Base-by-base conservation (phyloP, 2,797 vertebrate genomes). In the Parauchenoglanis ngamensis region DNA sequence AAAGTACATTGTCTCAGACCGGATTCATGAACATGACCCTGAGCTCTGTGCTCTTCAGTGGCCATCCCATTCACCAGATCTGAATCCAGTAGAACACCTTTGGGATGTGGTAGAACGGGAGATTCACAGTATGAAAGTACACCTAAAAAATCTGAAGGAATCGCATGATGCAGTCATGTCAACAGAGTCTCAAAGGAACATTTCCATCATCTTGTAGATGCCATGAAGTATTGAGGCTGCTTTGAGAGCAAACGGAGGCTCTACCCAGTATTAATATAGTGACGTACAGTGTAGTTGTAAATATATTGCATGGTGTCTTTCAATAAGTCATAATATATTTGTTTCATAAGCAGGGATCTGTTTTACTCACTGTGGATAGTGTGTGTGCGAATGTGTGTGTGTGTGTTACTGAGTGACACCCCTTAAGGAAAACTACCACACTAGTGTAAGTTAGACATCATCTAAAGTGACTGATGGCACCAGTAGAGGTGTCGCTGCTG, bases 381-480 rank as follows among this genome's bases (percentile, higher is more conserved):
- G 23, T 23, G 23, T 61, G 7, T 61, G 21, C 10, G 7, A 11
- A 8, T n/a, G 61, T n/a, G 7, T n/a, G 59, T 25, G 46, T 15
- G 12, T 56, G 52, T 17, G 6, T 54, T 7, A 31, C 8, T 56
- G 75, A 77, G 19, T 13, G 56, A 80, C 5, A 59, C 56, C 10
- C 12, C 28, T 59, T 40, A 59, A 11, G 28, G n/a, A 57, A 78
- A 78, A 61, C 40, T 25, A 59, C 15, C 76, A 57, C 6, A 7
- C 15, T 56, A 4, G n/a, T 77, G 54, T 25, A 23, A 52, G 46
- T 76, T 76, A 13, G 54, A 57, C 12, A 25, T 79, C 7, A 63
- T 63, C 35, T 17, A n/a, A 61, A 61, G 80, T 83, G 80, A 83
- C 40, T 65, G 59, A 65, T 65, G 40, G 57, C 61, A 17, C 44